These are phyloP conservation scores for Myiozetetes cayanensis DNA, from an alignment of 2,113 vertebrate species.

Conservation along the genomic window DNA sequence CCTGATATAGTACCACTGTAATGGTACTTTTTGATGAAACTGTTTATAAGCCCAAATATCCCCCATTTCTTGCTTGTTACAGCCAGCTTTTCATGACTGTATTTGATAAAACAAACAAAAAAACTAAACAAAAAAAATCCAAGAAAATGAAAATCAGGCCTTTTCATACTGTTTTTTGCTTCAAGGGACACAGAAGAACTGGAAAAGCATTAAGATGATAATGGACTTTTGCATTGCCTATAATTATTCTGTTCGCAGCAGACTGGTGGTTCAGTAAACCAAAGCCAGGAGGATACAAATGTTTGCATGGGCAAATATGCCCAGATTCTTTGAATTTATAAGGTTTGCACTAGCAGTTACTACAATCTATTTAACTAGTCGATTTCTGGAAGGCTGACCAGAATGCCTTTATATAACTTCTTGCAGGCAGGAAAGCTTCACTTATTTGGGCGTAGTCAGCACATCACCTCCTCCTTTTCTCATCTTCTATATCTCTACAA, in stretches of 20 bases:
- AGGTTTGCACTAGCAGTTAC: not conserved
- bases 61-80: not conserved
- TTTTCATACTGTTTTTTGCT: not conserved
- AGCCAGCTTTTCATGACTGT: not conserved
- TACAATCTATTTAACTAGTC: not conserved
- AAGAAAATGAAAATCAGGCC: not conserved
- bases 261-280: not conserved
- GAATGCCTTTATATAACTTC: not conserved
- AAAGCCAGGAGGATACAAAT: not conserved
- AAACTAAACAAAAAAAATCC: not conserved
- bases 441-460: not conserved
- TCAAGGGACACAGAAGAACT: not conserved
- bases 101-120: not conserved
- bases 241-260: not conserved
- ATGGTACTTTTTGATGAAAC: not conserved
- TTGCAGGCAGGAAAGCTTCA: not conserved
- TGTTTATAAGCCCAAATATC: not conserved
- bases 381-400: not conserved
- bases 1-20: not conserved
- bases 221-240: not conserved
- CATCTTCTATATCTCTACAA: not conserved
- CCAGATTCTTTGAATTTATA: not conserved
- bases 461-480: not conserved
- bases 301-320: not conserved
- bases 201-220: not conserved